These are phyloP conservation scores for Myiozetetes cayanensis DNA, from an alignment of 2,113 vertebrate species.

Conservation along the genomic window DNA sequence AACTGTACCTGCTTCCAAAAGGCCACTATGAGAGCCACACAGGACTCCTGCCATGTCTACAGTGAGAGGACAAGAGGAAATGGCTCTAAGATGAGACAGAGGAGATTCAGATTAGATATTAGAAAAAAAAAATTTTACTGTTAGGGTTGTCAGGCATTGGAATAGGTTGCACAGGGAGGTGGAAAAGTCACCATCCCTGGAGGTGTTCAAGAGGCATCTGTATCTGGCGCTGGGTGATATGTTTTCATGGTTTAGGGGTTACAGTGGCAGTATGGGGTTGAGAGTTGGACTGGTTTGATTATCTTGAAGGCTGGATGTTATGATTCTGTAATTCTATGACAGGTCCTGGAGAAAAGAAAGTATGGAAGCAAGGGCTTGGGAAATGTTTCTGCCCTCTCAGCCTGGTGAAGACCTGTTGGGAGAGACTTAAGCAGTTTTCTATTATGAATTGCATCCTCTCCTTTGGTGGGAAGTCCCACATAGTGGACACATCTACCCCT, in stretches of 20 bases:
- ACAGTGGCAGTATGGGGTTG: background rate
- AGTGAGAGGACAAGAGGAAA: background rate
- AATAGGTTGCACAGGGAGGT: background rate
- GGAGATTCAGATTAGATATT: background rate
- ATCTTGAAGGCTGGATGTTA: background rate
- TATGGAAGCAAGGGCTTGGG: background rate
- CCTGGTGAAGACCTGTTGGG: background rate
- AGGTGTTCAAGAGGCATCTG: background rate
- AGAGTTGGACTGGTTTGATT: background rate
- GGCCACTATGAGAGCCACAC: background rate
- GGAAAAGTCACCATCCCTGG: background rate
- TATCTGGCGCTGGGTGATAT: fast-evolving
- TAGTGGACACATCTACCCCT: background rate
- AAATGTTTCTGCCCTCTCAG: background rate
- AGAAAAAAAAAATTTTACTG: fast-evolving
- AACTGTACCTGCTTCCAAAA: background rate
- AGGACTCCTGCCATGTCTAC: background rate
- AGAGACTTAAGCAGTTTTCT: background rate
- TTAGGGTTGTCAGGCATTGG: background rate
- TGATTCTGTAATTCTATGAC: background rate
- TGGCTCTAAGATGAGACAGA: background rate
- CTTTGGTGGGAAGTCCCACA: background rate
- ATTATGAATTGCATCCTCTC: fast-evolving
- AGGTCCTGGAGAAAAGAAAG: background rate
- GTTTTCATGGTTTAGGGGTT: background rate